A percentile compares a stretch with the other conserved stretches of the same genome.
These are phyloP conservation scores for Metalampra italica DNA, from an alignment of 2,888 invertebrate species.

Conservation along the genomic window DNA sequence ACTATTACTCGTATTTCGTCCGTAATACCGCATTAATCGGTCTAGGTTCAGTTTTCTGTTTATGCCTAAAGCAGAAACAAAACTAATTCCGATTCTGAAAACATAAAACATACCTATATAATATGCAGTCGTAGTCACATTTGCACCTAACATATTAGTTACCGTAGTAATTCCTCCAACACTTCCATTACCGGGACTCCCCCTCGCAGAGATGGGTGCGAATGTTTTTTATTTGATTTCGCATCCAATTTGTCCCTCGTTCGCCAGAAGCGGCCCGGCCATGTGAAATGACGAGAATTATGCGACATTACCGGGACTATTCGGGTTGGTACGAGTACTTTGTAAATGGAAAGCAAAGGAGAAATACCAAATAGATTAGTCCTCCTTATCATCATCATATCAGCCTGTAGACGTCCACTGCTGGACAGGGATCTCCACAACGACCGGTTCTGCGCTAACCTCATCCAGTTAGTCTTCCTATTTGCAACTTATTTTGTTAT, in stretches of 20 bases:
- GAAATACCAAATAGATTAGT: too few relatives aligned
- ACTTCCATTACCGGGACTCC: conserved; percentile 25
- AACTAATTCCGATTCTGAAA: not conserved
- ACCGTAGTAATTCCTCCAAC: conserved; percentile 24
- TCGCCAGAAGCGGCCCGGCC: conserved; percentile 55
- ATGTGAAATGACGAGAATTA: conserved; percentile 30
- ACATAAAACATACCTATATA: too few relatives aligned
- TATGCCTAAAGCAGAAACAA: too few relatives aligned
- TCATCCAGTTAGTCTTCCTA: too few relatives aligned
- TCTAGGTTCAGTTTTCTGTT: too few relatives aligned
- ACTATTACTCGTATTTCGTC: too few relatives aligned
- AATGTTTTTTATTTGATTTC: conserved; percentile 73
- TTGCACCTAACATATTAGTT: conserved; percentile 14
- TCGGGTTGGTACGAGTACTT: not conserved
- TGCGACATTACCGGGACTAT: conserved; percentile 4
- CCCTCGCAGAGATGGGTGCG: conserved; percentile 38
- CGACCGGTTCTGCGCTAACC: too few relatives aligned
- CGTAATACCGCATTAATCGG: too few relatives aligned
- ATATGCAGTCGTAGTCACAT: conserved; percentile 1
- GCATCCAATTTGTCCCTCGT: conserved; percentile 61
- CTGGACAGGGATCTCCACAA: too few relatives aligned
- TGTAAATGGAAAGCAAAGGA: not conserved
- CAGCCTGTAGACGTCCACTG: too few relatives aligned
- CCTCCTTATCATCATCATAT: too few relatives aligned
- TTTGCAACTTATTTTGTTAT: too few relatives aligned